Evolutionary conservation across 2,113 vertebrate species (phyloP), one percentile per base, ranked within the genome.

Genomic region (Pontoporia blainvillei): DNA sequence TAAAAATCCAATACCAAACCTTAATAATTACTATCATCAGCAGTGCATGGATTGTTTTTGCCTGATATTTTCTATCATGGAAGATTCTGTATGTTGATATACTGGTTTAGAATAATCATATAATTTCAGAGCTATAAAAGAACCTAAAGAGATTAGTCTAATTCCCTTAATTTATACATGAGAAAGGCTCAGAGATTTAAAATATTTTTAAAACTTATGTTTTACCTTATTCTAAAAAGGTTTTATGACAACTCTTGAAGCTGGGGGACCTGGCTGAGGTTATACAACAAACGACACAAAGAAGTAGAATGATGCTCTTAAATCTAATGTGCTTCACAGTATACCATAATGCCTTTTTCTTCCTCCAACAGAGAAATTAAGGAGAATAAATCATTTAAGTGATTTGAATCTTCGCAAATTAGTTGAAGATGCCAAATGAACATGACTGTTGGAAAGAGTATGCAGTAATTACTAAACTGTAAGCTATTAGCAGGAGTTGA

Each of bases 161-260:
- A 61, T 21, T 92, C 66, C 27, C 52, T 86, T 92, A 78, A 71
- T 67, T 67, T 81, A 86, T 25, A 78, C 13, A 61, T 36, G 46
- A 94, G 49, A 90, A 76, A 89, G 52, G 44, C 17, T 79, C 31
- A 73, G 69, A 95, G 15, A 79, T 87, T 95, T 95, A 69, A 66
- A 83, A 61, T 79, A 81, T 36, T 79, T 81, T 73, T 34, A 86
- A 92, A 89, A 87, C 9, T 95, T 71, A 62, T 2, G 2, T 62
- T 91, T 94, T 85, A 54, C 54, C 62, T 75, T 93, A 78, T 76
- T 83, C 52, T 92, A 92, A 59, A 82, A 62, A 92, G 34, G 36
- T 86, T 57, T 81, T 92, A 94, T 76, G 41, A 85, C 18, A 86
- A 54, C 46, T 79, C 29, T 96, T 31, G 46, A 86, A 86, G 76